Evolutionary conservation across 2,113 vertebrate species (phyloP).

Genomic region (Centropus bengalensis): DNA sequence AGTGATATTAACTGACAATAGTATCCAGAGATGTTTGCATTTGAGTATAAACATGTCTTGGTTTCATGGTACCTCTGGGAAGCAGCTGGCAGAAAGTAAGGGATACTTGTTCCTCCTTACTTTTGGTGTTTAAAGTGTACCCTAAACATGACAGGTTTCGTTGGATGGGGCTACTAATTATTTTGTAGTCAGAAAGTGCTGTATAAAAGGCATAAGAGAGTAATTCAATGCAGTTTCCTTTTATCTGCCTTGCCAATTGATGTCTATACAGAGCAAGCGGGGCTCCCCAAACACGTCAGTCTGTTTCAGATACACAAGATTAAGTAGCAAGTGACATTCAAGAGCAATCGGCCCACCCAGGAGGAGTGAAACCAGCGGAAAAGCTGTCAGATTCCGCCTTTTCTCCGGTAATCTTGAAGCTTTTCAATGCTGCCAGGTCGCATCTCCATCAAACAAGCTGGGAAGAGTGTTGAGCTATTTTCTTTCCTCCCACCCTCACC

Average conservation of each 20-base stretch:
- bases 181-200: conserved; percentile 80
- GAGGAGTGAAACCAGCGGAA: conserved; percentile 91
- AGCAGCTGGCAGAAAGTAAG: conserved; percentile 31
- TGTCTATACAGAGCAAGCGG: conserved; percentile 81
- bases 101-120: conserved; percentile 1
- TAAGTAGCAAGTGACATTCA: conserved; percentile 99
- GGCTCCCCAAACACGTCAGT: conserved; percentile 86
- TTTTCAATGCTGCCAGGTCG: conserved; percentile 94
- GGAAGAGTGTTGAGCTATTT: conserved; percentile 73
- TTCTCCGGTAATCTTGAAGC: conserved; percentile 97
- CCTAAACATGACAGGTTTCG: conserved; percentile 14
- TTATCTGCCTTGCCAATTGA: conserved; percentile 86
- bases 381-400: conserved; percentile 94
- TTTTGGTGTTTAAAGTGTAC: conserved; percentile 42
- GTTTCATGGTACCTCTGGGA: conserved; percentile 27
- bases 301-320: conserved; percentile 98
- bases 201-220: conserved; percentile 78
- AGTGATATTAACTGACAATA: conserved; percentile 39
- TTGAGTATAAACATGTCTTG: conserved; percentile 24
- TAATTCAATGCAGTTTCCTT: conserved; percentile 80
- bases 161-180: conserved; percentile 76
- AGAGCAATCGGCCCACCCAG: conserved; percentile 98
- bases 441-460: conserved; percentile 93
- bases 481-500: conserved; percentile 71
- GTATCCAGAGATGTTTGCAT: conserved; percentile 46